These are phyloP conservation scores for Parasteatoda tepidariorum DNA, from an alignment of 1,140 invertebrate genomes.

Conservation along the genomic window DNA sequence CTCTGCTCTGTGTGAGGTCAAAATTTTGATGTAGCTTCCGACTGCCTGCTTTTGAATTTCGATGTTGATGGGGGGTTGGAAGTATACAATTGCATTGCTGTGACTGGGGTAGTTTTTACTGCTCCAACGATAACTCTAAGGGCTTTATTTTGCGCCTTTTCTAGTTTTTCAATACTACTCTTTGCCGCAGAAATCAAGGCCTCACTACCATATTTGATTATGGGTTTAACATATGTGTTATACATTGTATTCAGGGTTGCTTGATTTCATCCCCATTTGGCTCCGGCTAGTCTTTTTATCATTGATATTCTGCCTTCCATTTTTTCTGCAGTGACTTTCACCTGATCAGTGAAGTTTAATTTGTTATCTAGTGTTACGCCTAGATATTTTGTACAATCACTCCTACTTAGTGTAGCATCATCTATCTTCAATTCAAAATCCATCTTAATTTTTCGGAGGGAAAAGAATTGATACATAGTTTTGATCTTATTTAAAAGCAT, in stretches of 20 bases:
- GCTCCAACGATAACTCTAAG: slow-evolving; percentile 21
- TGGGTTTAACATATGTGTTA: background rate
- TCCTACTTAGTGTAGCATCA: background rate
- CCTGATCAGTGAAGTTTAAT: background rate
- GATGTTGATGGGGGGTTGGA: background rate
- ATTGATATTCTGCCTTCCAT: background rate
- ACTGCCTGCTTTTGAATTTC: background rate
- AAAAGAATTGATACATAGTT: slow-evolving; percentile 13
- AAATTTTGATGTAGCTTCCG: no score
- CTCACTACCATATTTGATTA: background rate
- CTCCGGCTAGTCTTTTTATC: slow-evolving; percentile 6
- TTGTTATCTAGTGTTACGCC: background rate
- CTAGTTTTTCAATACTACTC: background rate
- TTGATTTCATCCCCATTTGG: background rate
- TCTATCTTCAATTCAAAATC: background rate
- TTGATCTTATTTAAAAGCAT: background rate
- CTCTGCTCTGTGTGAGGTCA: no score
- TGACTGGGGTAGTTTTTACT: slow-evolving; percentile 1
- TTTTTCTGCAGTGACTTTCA: background rate
- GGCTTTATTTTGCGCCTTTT: background rate
- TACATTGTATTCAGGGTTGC: slow-evolving; percentile 1
- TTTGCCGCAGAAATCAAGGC: background rate
- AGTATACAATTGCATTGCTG: slow-evolving; percentile 1
- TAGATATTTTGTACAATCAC: background rate
- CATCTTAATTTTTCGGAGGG: background rate